Conservation (phyloP, 2,113 vertebrate species). For the Hiodon alosoides region DNA sequence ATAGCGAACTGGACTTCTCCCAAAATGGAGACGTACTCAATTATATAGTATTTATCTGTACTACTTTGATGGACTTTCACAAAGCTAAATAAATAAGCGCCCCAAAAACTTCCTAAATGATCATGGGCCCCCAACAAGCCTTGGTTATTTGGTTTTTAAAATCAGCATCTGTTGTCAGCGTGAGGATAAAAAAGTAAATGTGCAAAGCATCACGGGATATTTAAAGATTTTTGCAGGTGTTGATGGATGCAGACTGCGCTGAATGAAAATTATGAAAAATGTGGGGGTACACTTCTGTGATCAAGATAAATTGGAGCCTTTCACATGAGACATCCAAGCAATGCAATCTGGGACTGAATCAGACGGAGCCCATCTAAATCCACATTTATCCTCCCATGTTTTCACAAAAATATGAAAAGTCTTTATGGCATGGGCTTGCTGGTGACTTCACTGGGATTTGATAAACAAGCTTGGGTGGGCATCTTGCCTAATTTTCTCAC, state of each 20-base stretch:
- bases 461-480: neutral
- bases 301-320: slow-evolving; percentile 6
- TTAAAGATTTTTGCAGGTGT: neutral
- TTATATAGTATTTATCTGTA: no score
- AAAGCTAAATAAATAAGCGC: no score
- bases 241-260: neutral
- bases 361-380: neutral
- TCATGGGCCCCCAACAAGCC: no score
- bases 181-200: no score
- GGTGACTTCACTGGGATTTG: neutral
- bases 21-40: no score
- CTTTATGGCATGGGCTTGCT: slow-evolving; percentile 10
- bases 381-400: neutral
- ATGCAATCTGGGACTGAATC: neutral
- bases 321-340: neutral
- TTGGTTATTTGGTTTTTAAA: no score
- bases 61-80: no score
- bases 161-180: no score
- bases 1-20: no score
- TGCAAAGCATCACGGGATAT: no score
- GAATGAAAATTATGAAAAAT: slow-evolving; percentile 7
- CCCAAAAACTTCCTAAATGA: no score
- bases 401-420: neutral
- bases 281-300: neutral
- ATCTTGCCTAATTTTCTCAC: neutral